Base-by-base conservation (phyloP, 2,797 vertebrate genomes). In the Pygocentrus nattereri region DNA sequence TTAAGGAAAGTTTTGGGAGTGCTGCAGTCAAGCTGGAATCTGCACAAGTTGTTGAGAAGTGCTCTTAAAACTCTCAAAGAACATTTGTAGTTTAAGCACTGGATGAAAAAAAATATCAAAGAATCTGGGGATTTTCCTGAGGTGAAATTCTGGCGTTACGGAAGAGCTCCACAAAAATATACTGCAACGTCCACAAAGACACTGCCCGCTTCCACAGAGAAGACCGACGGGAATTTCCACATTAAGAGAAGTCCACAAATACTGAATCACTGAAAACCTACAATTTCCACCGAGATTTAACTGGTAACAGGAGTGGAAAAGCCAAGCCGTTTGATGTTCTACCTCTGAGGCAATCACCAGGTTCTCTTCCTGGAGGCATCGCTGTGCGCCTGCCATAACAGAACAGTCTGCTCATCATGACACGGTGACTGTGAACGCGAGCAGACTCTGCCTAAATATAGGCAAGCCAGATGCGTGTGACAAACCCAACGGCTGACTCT, bases 331-430 rank as follows among this genome's bases (percentile, higher is more conserved):
- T 77, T 50, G 67, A 83, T 61, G 49, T 12, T 64, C 19, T n/a
- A 67, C 76, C 52, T 79, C 38, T 1, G 59, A 59, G 30, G 59
- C 19, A 30, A 68, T 27, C 49, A 83, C 71, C 65, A 70, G 69
- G 52, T 79, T 85, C 68, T 69, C 79, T 85, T 88, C 87, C 85
- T 83, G 76, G 58, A 72, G 70, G 47, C 54, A 67, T 50, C 30
- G 54, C 68, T 76, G 68, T 18, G 10, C 77, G 73, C 21, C 62
- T 72, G 52, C 23, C 1, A 25, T 80, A 73, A 75, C 18, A 73
- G 25, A 79, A 59, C 34, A 4, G 54, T 65, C 71, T 83, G 47
- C 84, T 58, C 80, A 81, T 84, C 76, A 79, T 79, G 74, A 82
- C 72, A 87, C 58, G 70, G 49, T 49, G 65, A 21, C 74, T 25